phyloP scores from a whole-genome alignment of 53 echinoderm and acorn worm genomes.

The Mesocentrotus franciscanus region DNA sequence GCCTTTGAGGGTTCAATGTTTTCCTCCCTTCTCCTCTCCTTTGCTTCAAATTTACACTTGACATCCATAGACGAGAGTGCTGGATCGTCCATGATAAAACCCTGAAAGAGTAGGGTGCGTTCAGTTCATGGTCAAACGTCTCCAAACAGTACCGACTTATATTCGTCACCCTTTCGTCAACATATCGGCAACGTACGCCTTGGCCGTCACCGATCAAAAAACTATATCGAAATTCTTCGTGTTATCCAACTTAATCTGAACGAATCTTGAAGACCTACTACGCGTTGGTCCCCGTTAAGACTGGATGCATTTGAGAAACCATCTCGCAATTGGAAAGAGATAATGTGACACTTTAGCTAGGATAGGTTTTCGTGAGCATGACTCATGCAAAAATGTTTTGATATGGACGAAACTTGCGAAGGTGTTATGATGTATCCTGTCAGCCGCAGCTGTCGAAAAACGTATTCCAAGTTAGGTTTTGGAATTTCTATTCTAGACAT shows the following conservation, averaged over 20 bases:
- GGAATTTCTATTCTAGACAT: slow-evolving; percentile 25
- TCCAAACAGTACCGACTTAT: neutral
- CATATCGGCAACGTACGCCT: neutral
- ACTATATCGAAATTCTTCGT: slow-evolving; percentile 8
- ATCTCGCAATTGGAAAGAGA: slow-evolving; percentile 24
- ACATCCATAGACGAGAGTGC: slow-evolving; percentile 4
- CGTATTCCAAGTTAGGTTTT: slow-evolving; percentile 2
- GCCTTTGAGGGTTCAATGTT: slow-evolving; percentile 56
- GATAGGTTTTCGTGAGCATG: slow-evolving; percentile 26
- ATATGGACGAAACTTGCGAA: slow-evolving; percentile 44
- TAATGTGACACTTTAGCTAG: slow-evolving; percentile 43
- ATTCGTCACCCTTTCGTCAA: slow-evolving; percentile 45
- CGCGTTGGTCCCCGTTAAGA: slow-evolving; percentile 43
- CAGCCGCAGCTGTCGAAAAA: slow-evolving; percentile 36
- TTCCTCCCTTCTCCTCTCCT: neutral
- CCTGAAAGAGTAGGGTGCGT: slow-evolving; percentile 7
- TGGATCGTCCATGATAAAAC: slow-evolving; percentile 1
- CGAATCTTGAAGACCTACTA: slow-evolving; percentile 5
- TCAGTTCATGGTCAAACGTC: slow-evolving; percentile 24
- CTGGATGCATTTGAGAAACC: slow-evolving; percentile 20
- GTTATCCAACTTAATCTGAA: slow-evolving; percentile 36
- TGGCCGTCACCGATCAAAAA: neutral
- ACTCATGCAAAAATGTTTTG: slow-evolving; percentile 60
- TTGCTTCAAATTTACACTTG: neutral
- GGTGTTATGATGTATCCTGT: slow-evolving; percentile 46